Conservation (phyloP, 1,140 invertebrate species). For the Calephelis virginiensis region DNA sequence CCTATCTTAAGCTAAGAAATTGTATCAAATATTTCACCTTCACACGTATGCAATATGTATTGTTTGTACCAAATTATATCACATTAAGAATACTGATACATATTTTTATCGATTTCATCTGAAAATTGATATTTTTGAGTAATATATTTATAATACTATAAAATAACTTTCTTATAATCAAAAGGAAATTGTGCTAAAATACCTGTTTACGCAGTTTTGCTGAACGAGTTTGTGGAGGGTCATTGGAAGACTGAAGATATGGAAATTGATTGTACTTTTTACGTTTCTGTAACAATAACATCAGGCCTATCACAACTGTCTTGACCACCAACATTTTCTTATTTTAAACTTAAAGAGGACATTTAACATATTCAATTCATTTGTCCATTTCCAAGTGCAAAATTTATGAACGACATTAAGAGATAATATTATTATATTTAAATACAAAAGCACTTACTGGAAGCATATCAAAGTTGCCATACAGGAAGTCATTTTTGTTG, state of each 20-base stretch:
- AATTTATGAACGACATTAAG: no score
- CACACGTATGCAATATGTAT: no score
- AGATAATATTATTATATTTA: not conserved
- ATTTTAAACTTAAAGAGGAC: not conserved
- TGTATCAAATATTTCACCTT: no score
- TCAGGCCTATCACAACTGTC: not conserved
- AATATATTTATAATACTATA: no score
- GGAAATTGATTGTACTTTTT: slow-evolving; percentile 72
- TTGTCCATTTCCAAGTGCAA: no score
- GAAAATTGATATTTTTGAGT: no score
- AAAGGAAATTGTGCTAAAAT: not conserved
- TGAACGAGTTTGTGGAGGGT: slow-evolving; percentile 73
- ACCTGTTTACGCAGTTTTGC: slow-evolving; percentile 68
- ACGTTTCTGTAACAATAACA: slow-evolving; percentile 60
- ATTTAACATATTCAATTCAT: no score
- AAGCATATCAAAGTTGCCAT: slow-evolving; percentile 69
- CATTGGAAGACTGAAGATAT: slow-evolving; percentile 69
- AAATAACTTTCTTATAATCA: no score
- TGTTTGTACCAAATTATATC: no score
- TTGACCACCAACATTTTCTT: not conserved
- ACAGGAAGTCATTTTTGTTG: slow-evolving; percentile 71
- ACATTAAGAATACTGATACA: no score
- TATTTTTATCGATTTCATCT: no score
- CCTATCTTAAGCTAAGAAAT: no score
- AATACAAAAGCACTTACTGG: slow-evolving; percentile 46